Base-by-base conservation (phyloP, 2,797 vertebrate species). In the Microcaecilia unicolor region DNA sequence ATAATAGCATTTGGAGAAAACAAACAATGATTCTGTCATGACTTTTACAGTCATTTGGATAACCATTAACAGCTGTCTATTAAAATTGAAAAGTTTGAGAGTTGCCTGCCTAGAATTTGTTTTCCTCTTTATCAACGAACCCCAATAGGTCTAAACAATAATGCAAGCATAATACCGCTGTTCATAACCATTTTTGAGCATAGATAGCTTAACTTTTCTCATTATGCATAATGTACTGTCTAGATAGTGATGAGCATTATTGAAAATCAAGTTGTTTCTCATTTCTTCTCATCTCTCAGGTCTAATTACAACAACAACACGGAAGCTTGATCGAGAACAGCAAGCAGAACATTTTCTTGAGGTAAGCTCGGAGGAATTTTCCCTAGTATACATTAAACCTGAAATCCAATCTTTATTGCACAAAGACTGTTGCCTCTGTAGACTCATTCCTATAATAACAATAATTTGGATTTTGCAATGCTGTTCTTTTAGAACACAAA, bases 311-410 rank as follows among this genome's bases (percentile, higher is more conserved):
- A 97, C 92, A 32, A 97, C 93, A 1, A 84, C 89, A 27, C 84
- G 90, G 52, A 97, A 89, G 74, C 48, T 97, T 71, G 93, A 97
- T 64, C 86, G 92, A 2, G 93, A 97, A 32, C 92, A 93, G 60
- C 92, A 97, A 62, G 75, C 84, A 10, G 92, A 97, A 37, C 93
- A 97, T 32, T 87, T 92, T 60, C 69, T 97, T 24, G 93, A 97
- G 90, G 93, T 94, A 76, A 86, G 74, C 5, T 5, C 31, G 12
- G 25, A 25, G 28, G 38, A 46, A 48, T 44, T 4, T 1, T 23
- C 31, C 9, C 36, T 64, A 42, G 24, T 45, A n/a, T n/a, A n/a
- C n/a, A n/a, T n/a, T n/a, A n/a, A n/a, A n/a, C n/a, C n/a, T n/a
- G n/a, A n/a, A n/a, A n/a, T n/a, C n/a, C n/a, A n/a, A n/a, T n/a